Evolutionary conservation across 2,113 vertebrate species (phyloP), one percentile per base, ranked within the genome.

Genomic region (Excalfactoria chinensis): DNA sequence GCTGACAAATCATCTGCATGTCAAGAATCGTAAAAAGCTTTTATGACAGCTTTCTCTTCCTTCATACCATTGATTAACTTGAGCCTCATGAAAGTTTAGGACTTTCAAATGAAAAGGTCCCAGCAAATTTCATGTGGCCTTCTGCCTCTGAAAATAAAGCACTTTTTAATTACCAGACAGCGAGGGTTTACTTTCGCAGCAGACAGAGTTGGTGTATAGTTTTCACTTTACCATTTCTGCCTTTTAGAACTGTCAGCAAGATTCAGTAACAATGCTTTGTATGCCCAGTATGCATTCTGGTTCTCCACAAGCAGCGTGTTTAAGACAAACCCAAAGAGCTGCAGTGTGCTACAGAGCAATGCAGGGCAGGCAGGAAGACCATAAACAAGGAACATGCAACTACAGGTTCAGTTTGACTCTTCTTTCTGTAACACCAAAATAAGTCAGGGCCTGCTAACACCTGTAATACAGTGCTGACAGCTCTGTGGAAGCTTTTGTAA

Each of bases 361-460:
- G 6, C 43, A 43, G 55, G 49, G 30, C 79, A 76, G 34, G 21
- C 49, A 80, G 60, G 12, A 30, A 46, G 19, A 60, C 30, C 11
- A 6, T 2, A 44, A 40, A 63, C 1, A 56, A 66, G 10, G 32
- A 11, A 59, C 0, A 0, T 3, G 12, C 19, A 64, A 35, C 58
- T 63, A 37, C 26, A 9, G 0, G 2, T 32, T 76, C 75, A 88
- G n/a, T 46, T 34, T 59, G 49, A 44, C 51, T 40, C 5, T 0
- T 1, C 53, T 79, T 63, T 53, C 69, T 56, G 32, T 20, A 63
- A 58, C n/a, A 68, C 11, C 22, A 74, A 26, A 74, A 18, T 3
- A 73, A 35, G 26, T 6, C 55, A 46, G 12, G 17, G 30, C 76
- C 5, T 67, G 44, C 26, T 44, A 28, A 20, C 12, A 2, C 13